Base-by-base conservation (phyloP, 2,113 vertebrate genomes). In the Cavia porcellus region DNA sequence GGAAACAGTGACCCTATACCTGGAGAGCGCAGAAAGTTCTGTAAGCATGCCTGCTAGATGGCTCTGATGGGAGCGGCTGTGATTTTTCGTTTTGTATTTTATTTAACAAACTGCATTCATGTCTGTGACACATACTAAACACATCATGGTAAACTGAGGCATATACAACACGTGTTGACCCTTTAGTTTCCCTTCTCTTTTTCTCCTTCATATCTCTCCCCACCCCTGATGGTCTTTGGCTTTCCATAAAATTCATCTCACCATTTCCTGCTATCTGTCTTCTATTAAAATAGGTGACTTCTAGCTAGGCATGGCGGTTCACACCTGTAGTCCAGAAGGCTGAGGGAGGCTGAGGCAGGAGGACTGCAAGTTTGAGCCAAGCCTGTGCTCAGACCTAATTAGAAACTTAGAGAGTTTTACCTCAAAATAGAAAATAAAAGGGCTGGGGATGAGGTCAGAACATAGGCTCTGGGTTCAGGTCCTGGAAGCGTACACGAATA, bases 1-100 rank as follows among this genome's bases (percentile, higher is more conserved):
- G 74, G 32, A 24, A 75, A 19, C 2, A n/a, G 30, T 17, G 52
- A 20, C 22, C 0, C 0, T 64, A 79, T 74, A 55, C 52, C 14
- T 5, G 8, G 5, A 57, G 45, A 38, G 2, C 70, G 30, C 9
- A 28, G 38, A 66, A 59, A 57, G 2, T 14, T 22, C 0, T 17
- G 1, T 25, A 38, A 28, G 10, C 3, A 3, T 1, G 32, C 47
- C 5, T 0, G 25, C 64, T 64, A 5, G 14, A 3, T 62, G 13
- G 10, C 35, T 72, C 66, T 77, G 32, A 42, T 14, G 35, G 17
- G 22, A 50, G 25, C 68, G 38, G 5, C 8, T 50, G 7, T 13
- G 38, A 66, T 38, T 79, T 64, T 45, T 25, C 38, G 42, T 17
- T 38, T 45, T 45, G 38, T 24, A 75, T 45, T 75, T 75, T 28